These are phyloP conservation scores for Leucopsar rothschildi DNA, from an alignment of 2,113 vertebrate species.

Conservation along the genomic window DNA sequence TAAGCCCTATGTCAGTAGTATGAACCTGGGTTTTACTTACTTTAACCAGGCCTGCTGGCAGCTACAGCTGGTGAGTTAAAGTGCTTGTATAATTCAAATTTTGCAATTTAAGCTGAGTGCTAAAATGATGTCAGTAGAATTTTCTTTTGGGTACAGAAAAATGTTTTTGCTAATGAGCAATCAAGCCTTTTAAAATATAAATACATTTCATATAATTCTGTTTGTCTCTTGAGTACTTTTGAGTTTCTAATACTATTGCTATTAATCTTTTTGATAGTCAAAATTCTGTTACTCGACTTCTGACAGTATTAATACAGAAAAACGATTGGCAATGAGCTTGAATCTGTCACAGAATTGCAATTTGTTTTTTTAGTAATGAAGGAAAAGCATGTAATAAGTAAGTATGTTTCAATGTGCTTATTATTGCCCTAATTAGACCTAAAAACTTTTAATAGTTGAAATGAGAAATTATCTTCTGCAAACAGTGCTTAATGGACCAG, in stretches of 20 bases:
- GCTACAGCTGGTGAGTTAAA: background rate
- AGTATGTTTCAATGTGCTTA: background rate
- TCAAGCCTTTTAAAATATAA: background rate
- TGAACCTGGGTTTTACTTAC: background rate
- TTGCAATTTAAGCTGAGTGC: slow-evolving; percentile 9
- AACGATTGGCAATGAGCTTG: background rate
- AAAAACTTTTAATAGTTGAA: background rate
- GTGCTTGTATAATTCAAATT: background rate
- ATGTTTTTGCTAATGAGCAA: background rate
- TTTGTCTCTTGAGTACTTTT: background rate
- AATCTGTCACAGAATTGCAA: background rate
- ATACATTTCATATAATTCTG: background rate
- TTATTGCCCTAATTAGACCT: background rate
- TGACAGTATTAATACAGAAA: background rate
- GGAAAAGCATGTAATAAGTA: background rate
- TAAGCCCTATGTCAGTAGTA: background rate
- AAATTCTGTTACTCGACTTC: background rate
- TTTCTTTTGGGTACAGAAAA: background rate
- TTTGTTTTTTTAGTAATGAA: background rate
- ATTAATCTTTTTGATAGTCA: background rate
- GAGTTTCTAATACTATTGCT: background rate
- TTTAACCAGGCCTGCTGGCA: background rate
- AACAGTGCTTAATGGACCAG: background rate
- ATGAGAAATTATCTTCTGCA: background rate
- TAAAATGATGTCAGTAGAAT: background rate